These are phyloP conservation scores for Strigamia crassipes DNA, from an alignment of 2,888 invertebrate genomes.

Conservation along the genomic window DNA sequence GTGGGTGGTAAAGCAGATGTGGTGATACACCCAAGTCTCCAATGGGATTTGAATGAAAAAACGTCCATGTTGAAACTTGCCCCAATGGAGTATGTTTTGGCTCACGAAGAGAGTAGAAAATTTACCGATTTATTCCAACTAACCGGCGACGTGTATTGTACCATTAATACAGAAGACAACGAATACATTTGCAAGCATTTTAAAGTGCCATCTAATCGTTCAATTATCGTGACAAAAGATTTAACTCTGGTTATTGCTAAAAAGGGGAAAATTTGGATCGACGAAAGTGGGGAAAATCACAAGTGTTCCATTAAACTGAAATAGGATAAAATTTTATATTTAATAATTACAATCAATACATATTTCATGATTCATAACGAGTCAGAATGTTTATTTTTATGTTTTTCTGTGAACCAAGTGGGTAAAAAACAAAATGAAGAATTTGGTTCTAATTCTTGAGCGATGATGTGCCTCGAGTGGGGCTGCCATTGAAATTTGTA, in stretches of 20 bases:
- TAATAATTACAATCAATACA: not conserved
- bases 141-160: not conserved
- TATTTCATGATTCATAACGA: too few relatives aligned
- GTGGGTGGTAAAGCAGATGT: not conserved
- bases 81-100: not conserved
- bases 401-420: constrained; percentile 53
- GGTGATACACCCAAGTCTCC: not conserved
- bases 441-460: constrained; percentile 50
- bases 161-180: not conserved
- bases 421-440: constrained; percentile 52
- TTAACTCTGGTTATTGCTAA: not conserved
- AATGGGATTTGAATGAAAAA: not conserved
- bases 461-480: constrained; percentile 50
- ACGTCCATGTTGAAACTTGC: not conserved
- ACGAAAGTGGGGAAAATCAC: not conserved
- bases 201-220: not conserved
- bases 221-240: not conserved
- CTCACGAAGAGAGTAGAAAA: not conserved
- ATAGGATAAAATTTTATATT: not conserved
- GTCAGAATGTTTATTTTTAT: too few relatives aligned
- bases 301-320: not conserved
- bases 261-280: not conserved
- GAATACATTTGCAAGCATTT: not conserved
- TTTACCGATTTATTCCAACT: not conserved
- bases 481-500: constrained; percentile 55